Evolutionary conservation across 2,797 vertebrate genomes (phyloP).

Genomic region (Sebastes hopkinsi): DNA sequence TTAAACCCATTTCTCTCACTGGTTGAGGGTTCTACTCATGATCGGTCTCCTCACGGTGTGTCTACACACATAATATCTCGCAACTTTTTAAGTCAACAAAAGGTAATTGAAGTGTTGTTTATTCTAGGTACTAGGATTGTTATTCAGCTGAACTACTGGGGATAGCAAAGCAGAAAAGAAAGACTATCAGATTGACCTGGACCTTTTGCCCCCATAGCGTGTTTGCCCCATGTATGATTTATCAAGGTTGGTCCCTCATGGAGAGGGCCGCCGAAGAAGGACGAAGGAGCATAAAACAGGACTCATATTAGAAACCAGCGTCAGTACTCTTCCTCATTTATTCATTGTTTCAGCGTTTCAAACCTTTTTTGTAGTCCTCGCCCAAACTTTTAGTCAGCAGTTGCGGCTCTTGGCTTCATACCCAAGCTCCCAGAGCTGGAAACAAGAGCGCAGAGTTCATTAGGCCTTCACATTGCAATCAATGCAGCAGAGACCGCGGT

Average conservation of each 20-base stretch:
- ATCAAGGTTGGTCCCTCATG: slow-evolving; percentile 45
- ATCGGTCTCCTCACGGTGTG: slow-evolving; percentile 5
- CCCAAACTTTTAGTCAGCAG: slow-evolving; percentile 57
- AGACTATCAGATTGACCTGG: slow-evolving; percentile 33
- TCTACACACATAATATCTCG: slow-evolving; percentile 7
- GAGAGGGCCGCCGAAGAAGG: slow-evolving; percentile 7
- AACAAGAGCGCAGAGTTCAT: slow-evolving; percentile 74
- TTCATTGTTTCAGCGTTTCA: slow-evolving; percentile 37
- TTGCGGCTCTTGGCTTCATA: slow-evolving; percentile 58
- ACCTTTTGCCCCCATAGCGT: slow-evolving; percentile 35
- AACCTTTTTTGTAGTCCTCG: slow-evolving; percentile 31
- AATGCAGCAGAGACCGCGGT: slow-evolving; percentile 71
- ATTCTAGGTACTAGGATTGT: slow-evolving; percentile 12
- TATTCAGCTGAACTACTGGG: slow-evolving; percentile 36
- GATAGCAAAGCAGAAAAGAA: slow-evolving; percentile 14
- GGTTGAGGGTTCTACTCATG: slow-evolving; percentile 3
- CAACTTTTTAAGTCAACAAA: slow-evolving; percentile 36
- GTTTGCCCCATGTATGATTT: slow-evolving; percentile 56
- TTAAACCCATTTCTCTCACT: neutral
- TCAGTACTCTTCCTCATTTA: slow-evolving; percentile 39
- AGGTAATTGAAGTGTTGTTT: slow-evolving; percentile 50
- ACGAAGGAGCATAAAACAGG: slow-evolving; percentile 14
- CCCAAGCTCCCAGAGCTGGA: slow-evolving; percentile 61
- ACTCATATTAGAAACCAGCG: slow-evolving; percentile 21
- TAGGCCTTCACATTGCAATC: slow-evolving; percentile 78